phyloP scores from a whole-genome alignment of 2,113 vertebrate species.

The Hydrochoerus hydrochaeris region DNA sequence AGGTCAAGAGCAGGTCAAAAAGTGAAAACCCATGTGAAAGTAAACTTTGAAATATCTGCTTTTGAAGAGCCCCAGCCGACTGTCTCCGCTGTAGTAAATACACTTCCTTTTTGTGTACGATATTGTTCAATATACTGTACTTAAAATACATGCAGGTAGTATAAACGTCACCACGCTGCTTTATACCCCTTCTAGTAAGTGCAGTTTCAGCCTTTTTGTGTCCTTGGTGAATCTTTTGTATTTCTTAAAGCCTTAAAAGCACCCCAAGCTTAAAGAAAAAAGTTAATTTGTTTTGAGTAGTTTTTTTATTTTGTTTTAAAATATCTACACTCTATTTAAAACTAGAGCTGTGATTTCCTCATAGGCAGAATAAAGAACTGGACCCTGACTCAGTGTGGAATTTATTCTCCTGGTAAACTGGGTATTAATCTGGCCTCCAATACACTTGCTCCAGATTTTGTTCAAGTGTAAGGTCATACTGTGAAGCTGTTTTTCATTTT shows the following conservation, averaged over 20 bases:
- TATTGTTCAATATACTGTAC: constrained; percentile 64
- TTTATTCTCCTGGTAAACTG: constrained; percentile 87
- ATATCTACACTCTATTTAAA: constrained; percentile 58
- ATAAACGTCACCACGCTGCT: neutral
- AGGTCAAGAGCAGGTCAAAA: constrained; percentile 93
- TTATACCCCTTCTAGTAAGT: constrained; percentile 20
- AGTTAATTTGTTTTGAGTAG: constrained; percentile 7
- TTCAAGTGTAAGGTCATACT: constrained; percentile 87
- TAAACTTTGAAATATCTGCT: constrained; percentile 90
- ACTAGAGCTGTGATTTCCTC: constrained; percentile 58
- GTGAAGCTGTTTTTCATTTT: constrained; percentile 89
- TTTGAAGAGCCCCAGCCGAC: constrained; percentile 85
- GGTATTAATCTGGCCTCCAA: constrained; percentile 85
- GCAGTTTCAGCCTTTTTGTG: neutral
- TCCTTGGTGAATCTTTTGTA: neutral
- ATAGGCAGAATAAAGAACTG: constrained; percentile 34
- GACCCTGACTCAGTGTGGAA: constrained; percentile 79
- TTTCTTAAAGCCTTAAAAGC: neutral
- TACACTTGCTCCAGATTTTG: constrained; percentile 88
- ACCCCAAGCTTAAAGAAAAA: neutral
- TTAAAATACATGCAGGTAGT: constrained; percentile 66
- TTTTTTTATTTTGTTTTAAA: constrained; percentile 53
- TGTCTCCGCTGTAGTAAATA: constrained; percentile 85
- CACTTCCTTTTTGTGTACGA: constrained; percentile 81
- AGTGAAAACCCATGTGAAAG: constrained; percentile 91